Evolutionary conservation across 2,888 invertebrate genomes (phyloP), one percentile per base, ranked within the genome.

Genomic region (Pomacea canaliculata): DNA sequence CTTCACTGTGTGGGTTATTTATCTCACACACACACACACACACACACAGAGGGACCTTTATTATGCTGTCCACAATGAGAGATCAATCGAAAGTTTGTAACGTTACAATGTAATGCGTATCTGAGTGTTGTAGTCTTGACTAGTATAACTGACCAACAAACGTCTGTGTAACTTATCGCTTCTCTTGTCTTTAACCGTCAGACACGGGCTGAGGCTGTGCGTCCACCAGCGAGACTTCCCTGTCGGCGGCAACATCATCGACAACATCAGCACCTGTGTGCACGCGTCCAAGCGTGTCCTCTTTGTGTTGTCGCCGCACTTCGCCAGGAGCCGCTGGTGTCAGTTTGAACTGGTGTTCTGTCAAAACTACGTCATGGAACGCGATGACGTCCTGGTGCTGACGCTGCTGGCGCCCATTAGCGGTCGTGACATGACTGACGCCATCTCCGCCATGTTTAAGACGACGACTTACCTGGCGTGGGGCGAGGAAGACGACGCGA

Each of bases 341-440:
- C 66, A 66, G 66, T 66, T 23, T 66, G 66, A 66, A 23, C 27
- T 66, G 27, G 23, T 16, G 23, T 27, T 66, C n/a, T 66, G 66
- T 27, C 66, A n/a, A 13, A 19, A 66, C 16, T 23, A 66, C 27
- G 19, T 7, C 23, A 23, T 66, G 66, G 66, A 66, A 13, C 19
- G 16, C 27, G 9, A 66, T 66, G 66, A 66, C 66, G 66, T 27
- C 2, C 3, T 66, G 7, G 27, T 66, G 13, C 13, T 66, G 27
- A 27, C 23, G 19, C 23, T 19, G 19, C 66, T 66, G 9, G 23
- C 18, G 27, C 4, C 18, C 27, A 19, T 66, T 27, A 3, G 7
- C 13, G 19, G n/a, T n/a, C 66, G 66, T 66, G 60, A 60, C 60
- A 19, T 60, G 60, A 60, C 60, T n/a, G 60, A n/a, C n/a, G n/a